Base-by-base conservation (phyloP, 1,140 invertebrate species). In the Geopemphigus sp. region DNA sequence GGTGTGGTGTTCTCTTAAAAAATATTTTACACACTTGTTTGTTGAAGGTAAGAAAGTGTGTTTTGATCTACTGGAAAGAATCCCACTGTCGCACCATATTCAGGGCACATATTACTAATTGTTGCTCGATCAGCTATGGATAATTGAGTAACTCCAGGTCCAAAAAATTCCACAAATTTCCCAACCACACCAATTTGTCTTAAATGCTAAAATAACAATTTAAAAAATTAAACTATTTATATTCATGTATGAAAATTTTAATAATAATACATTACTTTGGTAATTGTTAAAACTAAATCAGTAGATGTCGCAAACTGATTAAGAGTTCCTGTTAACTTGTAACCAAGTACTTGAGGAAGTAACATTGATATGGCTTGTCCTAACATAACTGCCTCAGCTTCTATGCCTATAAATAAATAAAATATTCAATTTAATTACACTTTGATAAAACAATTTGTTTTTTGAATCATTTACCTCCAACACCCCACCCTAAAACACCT, bases 81-180 rank as follows among this genome's bases (percentile, higher is more conserved):
- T 0, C 94, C 97, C 82, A 97, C 91, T 1, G 97, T 99, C 12
- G 97, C 97, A 29, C 98, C 94, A 86, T 98, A 99, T 87, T 98
- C 97, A 0, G 97, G 97, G 85, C 95, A 98, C 97, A 99, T 99
- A 86, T 99, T 99, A 53, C 91, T 96, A 84, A 95, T 97, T 53
- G 90, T 98, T 81, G 92, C 96, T 81, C 98, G 86, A 86, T 99
- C 98, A 5, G 97, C 97, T 73, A 99, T 96, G 64, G 94, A 97
- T 1, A 99, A 86, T 80, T 92, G 90, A 1, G 90, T 85, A 14
- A 98, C 95, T 11, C 97, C 97, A 0, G 95, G 91, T 0, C 98
- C 98, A 85, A 94, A 99, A 86, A 99, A 99, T 87, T 99, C 97
- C 3, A 99, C 97, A 87, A 99, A 99, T 85, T 98, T 98, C 61